Conservation (phyloP, 2,797 vertebrate genomes). For the Myotis planiceps region DNA sequence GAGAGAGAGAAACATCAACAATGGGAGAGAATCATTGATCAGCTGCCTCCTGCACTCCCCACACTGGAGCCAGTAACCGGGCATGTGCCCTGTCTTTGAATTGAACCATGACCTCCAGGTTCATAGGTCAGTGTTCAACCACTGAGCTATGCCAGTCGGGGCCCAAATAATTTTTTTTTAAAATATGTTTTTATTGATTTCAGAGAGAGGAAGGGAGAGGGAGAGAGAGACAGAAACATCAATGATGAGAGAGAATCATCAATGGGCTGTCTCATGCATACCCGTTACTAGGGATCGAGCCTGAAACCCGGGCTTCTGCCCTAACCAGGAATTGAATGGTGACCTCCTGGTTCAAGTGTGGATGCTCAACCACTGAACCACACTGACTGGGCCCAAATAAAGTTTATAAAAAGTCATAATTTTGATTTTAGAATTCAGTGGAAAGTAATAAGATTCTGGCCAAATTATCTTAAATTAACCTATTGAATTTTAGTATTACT, state of each 20-base stretch:
- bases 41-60: too few relatives aligned
- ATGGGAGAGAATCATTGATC: too few relatives aligned
- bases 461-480: not conserved
- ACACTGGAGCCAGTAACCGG: too few relatives aligned
- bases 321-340: not conserved
- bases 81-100: too few relatives aligned
- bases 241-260: not conserved
- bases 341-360: not conserved
- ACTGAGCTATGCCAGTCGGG: too few relatives aligned
- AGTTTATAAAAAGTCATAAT: not conserved
- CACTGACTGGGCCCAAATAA: not conserved
- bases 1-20: not conserved
- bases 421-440: conserved; percentile 4
- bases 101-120: too few relatives aligned
- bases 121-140: too few relatives aligned
- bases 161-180: too few relatives aligned
- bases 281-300: not conserved
- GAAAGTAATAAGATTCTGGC: not conserved
- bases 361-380: too few relatives aligned
- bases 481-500: not conserved
- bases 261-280: not conserved
- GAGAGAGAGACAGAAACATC: not conserved
- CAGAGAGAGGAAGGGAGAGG: not conserved
- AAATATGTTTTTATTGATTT: too few relatives aligned
- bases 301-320: not conserved